A percentile compares a stretch with the other conserved stretches of the same genome.
These are phyloP conservation scores for Natrix natrix DNA, from an alignment of 2,797 vertebrate genomes.

Conservation along the genomic window DNA sequence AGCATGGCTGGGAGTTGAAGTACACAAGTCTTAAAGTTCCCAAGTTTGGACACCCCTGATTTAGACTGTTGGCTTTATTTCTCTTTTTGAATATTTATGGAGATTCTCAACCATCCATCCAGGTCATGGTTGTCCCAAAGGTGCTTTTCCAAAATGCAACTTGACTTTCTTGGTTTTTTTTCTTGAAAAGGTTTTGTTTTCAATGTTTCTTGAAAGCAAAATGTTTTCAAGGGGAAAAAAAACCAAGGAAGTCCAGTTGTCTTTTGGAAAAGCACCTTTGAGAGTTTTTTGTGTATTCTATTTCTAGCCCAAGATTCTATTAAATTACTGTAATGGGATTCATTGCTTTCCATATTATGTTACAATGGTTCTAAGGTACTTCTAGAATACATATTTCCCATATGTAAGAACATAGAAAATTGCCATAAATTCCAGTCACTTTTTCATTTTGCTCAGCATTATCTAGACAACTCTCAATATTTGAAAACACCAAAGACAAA, in stretches of 20 bases:
- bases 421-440: not conserved
- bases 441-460: not conserved
- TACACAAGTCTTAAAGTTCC: no score
- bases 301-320: not conserved
- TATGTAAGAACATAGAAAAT: not conserved
- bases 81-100: not conserved
- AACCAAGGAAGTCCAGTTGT: not conserved
- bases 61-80: not conserved
- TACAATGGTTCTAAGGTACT: not conserved
- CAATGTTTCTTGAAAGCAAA: no score
- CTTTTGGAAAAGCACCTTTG: not conserved
- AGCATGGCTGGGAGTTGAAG: no score
- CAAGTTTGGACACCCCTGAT: no score
- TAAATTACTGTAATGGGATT: not conserved
- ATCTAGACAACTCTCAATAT: not conserved
- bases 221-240: not conserved
- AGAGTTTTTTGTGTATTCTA: not conserved
- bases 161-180: not conserved
- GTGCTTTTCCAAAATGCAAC: not conserved
- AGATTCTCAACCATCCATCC: not conserved
- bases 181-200: not conserved
- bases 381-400: not conserved
- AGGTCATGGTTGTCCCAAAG: not conserved
- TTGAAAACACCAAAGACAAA: not conserved
- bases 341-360: not conserved